phyloP scores from a whole-genome alignment of 2,797 vertebrate genomes.

The Telmatherina bonti region DNA sequence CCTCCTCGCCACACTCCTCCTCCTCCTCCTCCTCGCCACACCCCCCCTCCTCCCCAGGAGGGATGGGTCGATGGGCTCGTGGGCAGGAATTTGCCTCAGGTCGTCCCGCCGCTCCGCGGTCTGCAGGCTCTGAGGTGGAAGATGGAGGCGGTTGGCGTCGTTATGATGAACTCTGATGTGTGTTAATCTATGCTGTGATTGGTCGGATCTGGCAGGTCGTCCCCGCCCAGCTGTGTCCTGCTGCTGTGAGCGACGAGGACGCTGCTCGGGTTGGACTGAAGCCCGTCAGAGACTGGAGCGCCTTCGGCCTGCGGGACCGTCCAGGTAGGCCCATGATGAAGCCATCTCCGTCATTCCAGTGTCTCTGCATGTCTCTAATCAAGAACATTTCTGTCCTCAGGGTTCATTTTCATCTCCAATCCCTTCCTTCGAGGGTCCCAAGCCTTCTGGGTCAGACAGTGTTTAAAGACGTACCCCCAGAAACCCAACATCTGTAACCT shows the following conservation, averaged over 20 bases:
- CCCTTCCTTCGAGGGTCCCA: slow-evolving; percentile 92
- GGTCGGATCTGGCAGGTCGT: slow-evolving; percentile 78
- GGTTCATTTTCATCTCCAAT: slow-evolving; percentile 93
- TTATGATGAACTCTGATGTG: too few relatives aligned
- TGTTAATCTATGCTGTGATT: too few relatives aligned
- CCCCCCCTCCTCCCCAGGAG: too few relatives aligned
- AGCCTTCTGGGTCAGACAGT: slow-evolving; percentile 91
- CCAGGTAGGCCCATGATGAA: slow-evolving; percentile 81
- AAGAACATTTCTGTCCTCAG: slow-evolving; percentile 59
- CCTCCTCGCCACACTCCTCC: too few relatives aligned
- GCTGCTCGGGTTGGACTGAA: slow-evolving; percentile 85
- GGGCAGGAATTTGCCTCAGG: too few relatives aligned
- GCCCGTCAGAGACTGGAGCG: slow-evolving; percentile 89
- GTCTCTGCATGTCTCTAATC: too few relatives aligned
- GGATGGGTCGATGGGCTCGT: too few relatives aligned
- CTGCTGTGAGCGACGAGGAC: slow-evolving; percentile 84
- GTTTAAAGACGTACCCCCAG: slow-evolving; percentile 90
- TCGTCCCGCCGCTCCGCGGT: too few relatives aligned
- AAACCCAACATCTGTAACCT: slow-evolving; percentile 96
- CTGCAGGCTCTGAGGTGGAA: too few relatives aligned
- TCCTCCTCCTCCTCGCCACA: too few relatives aligned
- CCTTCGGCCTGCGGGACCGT: slow-evolving; percentile 86
- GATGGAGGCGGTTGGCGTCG: too few relatives aligned
- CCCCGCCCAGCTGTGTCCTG: slow-evolving; percentile 76
- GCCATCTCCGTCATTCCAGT: too few relatives aligned